Percentiles rank a stretch among this genome's conserved stretches.
Evolutionary conservation across 2,113 vertebrate genomes (phyloP).

Genomic region (Ceyx margarethae): DNA sequence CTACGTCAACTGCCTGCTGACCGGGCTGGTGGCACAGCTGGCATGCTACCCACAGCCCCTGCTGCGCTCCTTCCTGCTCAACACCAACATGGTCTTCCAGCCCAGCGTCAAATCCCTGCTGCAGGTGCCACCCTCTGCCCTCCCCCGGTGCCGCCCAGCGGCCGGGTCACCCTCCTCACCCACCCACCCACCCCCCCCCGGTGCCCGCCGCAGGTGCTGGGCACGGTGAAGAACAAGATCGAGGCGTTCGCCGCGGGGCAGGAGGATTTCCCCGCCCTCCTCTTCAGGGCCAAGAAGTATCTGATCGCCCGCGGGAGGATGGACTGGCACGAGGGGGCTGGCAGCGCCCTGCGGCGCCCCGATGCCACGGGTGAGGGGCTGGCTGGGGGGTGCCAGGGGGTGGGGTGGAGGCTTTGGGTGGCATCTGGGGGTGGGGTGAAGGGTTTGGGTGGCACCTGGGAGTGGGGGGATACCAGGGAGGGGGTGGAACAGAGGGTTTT

Average conservation of each 20-base stretch:
- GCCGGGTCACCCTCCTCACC: no score
- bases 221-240: slow-evolving; percentile 95
- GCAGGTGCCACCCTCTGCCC: slow-evolving; percentile 76
- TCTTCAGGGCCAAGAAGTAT: slow-evolving; percentile 92
- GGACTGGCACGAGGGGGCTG: slow-evolving; percentile 82
- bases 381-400: no score
- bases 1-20: slow-evolving; percentile 96
- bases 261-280: slow-evolving; percentile 89
- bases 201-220: slow-evolving; percentile 81
- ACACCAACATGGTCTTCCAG: slow-evolving; percentile 99
- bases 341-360: slow-evolving; percentile 78
- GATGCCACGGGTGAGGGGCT: slow-evolving; percentile 82
- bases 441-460: no score
- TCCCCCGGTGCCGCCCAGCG: background rate
- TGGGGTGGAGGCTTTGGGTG: no score
- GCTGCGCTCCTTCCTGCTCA: slow-evolving; percentile 96
- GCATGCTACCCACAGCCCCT: slow-evolving; percentile 95
- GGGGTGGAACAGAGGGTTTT: no score
- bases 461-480: no score
- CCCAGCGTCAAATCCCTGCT: slow-evolving; percentile 96
- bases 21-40: slow-evolving; percentile 92
- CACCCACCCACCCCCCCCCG: background rate
- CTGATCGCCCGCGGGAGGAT: slow-evolving; percentile 88
- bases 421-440: no score
- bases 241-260: slow-evolving; percentile 89